phyloP scores from a whole-genome alignment of 2,888 invertebrate genomes.

The Tenthredo amoena region DNA sequence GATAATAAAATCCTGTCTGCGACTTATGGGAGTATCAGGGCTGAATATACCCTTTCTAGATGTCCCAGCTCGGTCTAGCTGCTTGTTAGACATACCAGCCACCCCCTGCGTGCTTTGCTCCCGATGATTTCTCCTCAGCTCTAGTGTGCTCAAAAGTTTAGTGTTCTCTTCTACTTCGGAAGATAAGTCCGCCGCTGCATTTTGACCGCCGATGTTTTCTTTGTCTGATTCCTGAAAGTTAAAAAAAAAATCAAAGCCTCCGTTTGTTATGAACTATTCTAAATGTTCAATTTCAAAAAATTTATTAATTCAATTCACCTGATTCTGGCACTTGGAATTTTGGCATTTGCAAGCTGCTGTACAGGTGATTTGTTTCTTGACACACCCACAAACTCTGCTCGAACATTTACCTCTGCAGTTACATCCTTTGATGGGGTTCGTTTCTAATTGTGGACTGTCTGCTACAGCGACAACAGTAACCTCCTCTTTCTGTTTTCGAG shows the following conservation, averaged over 20 bases:
- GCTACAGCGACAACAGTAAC: not conserved
- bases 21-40: not conserved
- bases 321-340: constrained; percentile 62
- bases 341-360: constrained; percentile 62
- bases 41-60: constrained; percentile 12
- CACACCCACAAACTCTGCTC: constrained; percentile 64
- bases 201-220: constrained; percentile 43
- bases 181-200: constrained; percentile 42
- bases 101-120: not conserved
- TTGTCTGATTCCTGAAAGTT: constrained; percentile 41
- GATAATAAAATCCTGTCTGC: not conserved
- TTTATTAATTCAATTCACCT: constrained; percentile 58
- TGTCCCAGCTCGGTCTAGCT: not conserved
- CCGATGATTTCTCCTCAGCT: not conserved
- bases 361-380: constrained; percentile 62
- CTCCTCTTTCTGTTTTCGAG: not conserved
- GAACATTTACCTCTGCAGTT: constrained; percentile 64
- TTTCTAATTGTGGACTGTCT: not conserved
- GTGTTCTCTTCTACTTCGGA: constrained; percentile 39
- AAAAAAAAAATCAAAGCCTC: constrained; percentile 41
- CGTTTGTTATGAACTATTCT: not conserved
- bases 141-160: not conserved
- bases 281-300: not conserved
- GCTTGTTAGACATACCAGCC: constrained; percentile 13
- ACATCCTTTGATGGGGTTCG: constrained; percentile 58